A percentile compares a stretch with the other conserved stretches of the same genome.
Conservation (phyloP, 2,113 vertebrate species). For the Zeus faber region DNA sequence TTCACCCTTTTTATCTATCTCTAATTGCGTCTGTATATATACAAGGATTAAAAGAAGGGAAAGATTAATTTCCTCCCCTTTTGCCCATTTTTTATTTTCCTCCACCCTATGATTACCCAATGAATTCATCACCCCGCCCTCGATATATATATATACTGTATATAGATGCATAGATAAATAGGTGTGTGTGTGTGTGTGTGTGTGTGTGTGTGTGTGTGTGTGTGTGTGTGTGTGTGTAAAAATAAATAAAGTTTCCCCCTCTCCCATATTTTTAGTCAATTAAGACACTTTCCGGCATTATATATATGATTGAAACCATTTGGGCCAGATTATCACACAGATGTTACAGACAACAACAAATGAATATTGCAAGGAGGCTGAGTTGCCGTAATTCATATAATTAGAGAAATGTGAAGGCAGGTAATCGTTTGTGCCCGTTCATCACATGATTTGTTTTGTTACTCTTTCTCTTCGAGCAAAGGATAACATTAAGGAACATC, state of each 20-base stretch:
- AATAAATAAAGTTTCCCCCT: not conserved
- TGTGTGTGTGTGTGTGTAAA: not conserved
- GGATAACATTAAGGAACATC: conserved; percentile 68
- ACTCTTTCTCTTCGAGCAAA: conserved; percentile 64
- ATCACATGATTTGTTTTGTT: conserved; percentile 67
- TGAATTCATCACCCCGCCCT: too few relatives aligned
- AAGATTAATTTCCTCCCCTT: too few relatives aligned
- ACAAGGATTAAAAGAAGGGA: too few relatives aligned
- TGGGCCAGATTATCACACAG: conserved; percentile 49
- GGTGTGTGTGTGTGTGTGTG: too few relatives aligned
- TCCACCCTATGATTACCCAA: too few relatives aligned
- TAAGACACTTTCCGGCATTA: conserved; percentile 30
- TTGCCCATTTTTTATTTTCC: too few relatives aligned
- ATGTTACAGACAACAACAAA: conserved; percentile 62
- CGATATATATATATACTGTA: too few relatives aligned
- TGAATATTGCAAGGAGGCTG: conserved; percentile 46
- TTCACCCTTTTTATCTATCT: too few relatives aligned
- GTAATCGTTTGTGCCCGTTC: conserved; percentile 68
- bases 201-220: too few relatives aligned
- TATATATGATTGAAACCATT: too few relatives aligned
- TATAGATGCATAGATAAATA: too few relatives aligned
- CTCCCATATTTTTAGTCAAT: not conserved
- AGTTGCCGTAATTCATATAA: conserved; percentile 73
- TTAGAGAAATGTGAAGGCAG: conserved; percentile 67
- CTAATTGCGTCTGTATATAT: too few relatives aligned